phyloP scores from a whole-genome alignment of 2,113 vertebrate species.

The Numenius arquata region DNA sequence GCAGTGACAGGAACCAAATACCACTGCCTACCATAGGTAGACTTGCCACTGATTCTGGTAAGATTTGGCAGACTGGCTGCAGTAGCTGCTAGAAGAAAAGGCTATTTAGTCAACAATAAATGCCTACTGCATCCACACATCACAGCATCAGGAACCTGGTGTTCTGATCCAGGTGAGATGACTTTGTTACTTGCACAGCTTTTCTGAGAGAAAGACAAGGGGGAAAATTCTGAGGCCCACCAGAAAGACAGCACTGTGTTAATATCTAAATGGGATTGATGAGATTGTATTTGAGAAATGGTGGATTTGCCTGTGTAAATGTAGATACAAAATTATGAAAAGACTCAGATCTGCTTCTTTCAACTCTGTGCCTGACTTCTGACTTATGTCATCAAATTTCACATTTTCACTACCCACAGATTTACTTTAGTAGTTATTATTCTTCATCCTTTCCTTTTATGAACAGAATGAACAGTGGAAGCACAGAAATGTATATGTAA shows the following conservation, averaged over 20 bases:
- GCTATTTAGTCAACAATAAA: background rate
- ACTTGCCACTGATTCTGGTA: background rate
- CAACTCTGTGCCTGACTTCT: background rate
- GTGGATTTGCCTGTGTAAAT: background rate
- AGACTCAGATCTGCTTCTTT: background rate
- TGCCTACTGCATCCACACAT: background rate
- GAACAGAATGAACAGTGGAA: background rate
- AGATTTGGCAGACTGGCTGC: background rate
- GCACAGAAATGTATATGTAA: background rate
- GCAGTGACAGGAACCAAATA: background rate
- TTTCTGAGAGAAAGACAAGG: background rate
- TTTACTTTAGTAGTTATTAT: background rate
- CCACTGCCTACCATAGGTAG: background rate
- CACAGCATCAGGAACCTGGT: background rate
- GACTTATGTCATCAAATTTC: background rate
- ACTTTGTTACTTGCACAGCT: background rate
- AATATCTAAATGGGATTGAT: background rate
- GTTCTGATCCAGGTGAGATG: background rate
- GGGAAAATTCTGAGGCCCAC: background rate
- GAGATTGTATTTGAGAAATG: background rate
- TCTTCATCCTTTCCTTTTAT: background rate
- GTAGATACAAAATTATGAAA: background rate
- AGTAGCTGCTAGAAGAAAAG: background rate
- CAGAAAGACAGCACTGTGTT: background rate
- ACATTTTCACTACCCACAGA: background rate